phyloP scores from a whole-genome alignment of 2,797 vertebrate genomes.

The Orestias chungarensis region DNA sequence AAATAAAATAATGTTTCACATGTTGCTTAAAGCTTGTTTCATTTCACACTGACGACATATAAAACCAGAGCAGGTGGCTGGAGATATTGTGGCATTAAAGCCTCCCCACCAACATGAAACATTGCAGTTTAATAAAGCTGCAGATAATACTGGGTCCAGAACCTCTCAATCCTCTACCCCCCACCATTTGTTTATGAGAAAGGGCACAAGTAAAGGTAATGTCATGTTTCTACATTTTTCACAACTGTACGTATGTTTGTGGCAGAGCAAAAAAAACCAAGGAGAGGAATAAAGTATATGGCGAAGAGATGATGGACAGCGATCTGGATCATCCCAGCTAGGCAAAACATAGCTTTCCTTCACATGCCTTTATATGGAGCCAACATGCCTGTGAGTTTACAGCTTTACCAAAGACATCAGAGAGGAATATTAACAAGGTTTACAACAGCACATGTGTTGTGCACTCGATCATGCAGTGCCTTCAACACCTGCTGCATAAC shows the following conservation, averaged over 20 bases:
- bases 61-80: slow-evolving; percentile 31
- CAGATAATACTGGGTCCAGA: not conserved
- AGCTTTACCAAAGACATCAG: slow-evolving; percentile 26
- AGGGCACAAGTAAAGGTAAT: slow-evolving; percentile 7
- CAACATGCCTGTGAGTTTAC: slow-evolving; percentile 2
- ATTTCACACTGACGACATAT: slow-evolving; percentile 39
- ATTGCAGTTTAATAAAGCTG: slow-evolving; percentile 36
- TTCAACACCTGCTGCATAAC: slow-evolving; percentile 28
- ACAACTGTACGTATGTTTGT: not conserved
- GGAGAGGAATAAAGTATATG: slow-evolving; percentile 27
- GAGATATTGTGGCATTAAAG: slow-evolving; percentile 24
- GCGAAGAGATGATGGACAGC: slow-evolving; percentile 4
- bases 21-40: slow-evolving; percentile 25
- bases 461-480: slow-evolving; percentile 51
- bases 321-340: slow-evolving; percentile 16
- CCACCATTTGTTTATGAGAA: slow-evolving; percentile 7
- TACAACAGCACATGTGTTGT: slow-evolving; percentile 29
- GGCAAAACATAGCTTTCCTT: slow-evolving; percentile 14
- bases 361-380: slow-evolving; percentile 37
- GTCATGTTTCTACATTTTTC: not conserved
- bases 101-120: slow-evolving; percentile 25
- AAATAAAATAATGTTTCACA: slow-evolving; percentile 37
- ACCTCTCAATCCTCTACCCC: not conserved
- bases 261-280: slow-evolving; percentile 5
- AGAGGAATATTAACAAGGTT: slow-evolving; percentile 39